Evolutionary conservation across 2,113 vertebrate species (phyloP).

Genomic region (human): GRCh38 chr15:97423501-97424000

Average conservation of each 20-base stretch:
- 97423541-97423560: background rate
- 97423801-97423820: background rate
- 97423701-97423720: background rate
- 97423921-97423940: background rate
- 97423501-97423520: background rate
- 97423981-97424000: background rate
- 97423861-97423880: accelerated
- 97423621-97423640: background rate
- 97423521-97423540: background rate
- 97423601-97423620: background rate
- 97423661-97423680: background rate
- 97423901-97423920: background rate
- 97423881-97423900: background rate
- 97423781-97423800: background rate
- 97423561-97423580: background rate
- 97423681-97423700: background rate
- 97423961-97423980: background rate
- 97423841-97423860: background rate
- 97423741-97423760: background rate
- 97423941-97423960: background rate
- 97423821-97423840: background rate
- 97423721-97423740: background rate
- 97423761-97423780: background rate
- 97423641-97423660: background rate
- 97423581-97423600: background rate